Base-by-base conservation (phyloP, 2,888 invertebrate genomes). In the Melanargia galathea region DNA sequence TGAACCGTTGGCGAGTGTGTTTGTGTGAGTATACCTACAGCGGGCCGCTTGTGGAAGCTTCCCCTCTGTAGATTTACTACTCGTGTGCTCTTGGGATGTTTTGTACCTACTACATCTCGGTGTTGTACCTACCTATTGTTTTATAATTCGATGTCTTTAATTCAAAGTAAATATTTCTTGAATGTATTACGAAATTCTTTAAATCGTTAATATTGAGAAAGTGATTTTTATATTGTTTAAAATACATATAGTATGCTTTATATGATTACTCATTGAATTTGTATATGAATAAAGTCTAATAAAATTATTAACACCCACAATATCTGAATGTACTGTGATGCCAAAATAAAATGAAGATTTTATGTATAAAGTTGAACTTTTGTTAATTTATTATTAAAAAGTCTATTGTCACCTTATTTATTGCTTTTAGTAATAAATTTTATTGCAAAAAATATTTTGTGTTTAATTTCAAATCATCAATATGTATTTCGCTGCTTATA, bases 391-490 rank as follows among this genome's bases (percentile, higher is more conserved):
- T 86, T 82, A 72, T 84, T 87, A 90, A 82, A 90, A 82, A 90
- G 87, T 90, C 82, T 90, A 90, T 82, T 83, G 84, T 86, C 83
- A 81, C 84, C 84, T 80, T 87, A 89, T 88, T 89, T 88, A 90
- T 90, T 87, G 90, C 90, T 90, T 90, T 83, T 88, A 87, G 83
- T 85, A 87, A 88, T 85, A 84, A 85, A 85, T 82, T 74, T 76
- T 78, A 82, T 82, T 79, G 76, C 75, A 67, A 75, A 73, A 43
- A 49, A 33, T 6, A 11, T 46, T 20, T 13, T 46, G 24, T 20
- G 13, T 60, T 52, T 63, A 56, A 49, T 51, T 59, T 7, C 18
- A 2, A 40, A 24, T 2, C 10, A 35, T 8, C 24, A n/a, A 11
- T 35, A 35, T 35, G 10, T 35, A 11, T 11, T 11, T 35, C n/a